Evolutionary conservation across 2,888 invertebrate genomes (phyloP), one percentile per base, ranked within the genome.

Genomic region (Yponomeuta plumbellus): DNA sequence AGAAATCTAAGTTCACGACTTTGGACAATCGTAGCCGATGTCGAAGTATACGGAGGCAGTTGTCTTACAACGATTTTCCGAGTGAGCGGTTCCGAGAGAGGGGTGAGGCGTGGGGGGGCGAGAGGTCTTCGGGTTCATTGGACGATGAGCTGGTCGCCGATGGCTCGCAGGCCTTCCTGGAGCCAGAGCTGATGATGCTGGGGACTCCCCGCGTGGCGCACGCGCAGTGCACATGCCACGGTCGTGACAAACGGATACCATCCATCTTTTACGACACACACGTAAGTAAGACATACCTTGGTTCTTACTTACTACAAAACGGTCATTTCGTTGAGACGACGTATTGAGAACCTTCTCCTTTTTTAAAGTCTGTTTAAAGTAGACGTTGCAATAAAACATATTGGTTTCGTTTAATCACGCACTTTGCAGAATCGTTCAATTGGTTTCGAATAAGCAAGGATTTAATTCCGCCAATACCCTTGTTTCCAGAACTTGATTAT

Each of bases 31-130:
- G 89, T 66, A 88, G 86, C 76, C 82, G 88, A 70, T 88, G 89
- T 81, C 83, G 84, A 71, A 85, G 85, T 76, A 88, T 91, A 74
- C 84, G 82, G 72, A 83, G 91, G 71, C 91, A 91, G 78, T 83
- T 91, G 87, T 92, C 92, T 66, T 91, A 86, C 76, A 91, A 88
- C 74, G 91, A 92, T 74, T 89, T 92, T 79, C 86, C 88, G 68
- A 88, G 81, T 72, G 91, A 91, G 70, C 79, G 89, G 68, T 85
- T 76, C 74, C 79, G 85, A 71, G 88, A 88, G 71, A 81, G 86
- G 72, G 73, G 81, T 68, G 88, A 85, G 71, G 75, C 80, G 64
- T 86, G 88, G 90, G 73, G 84, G 67, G 85, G 85, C 66, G 86
- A 84, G 71, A 79, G 77, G 69, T 77, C 81, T 69, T 78, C 79